Evolutionary conservation across 2,113 vertebrate genomes (phyloP).

Genomic region (Sceloporus tristichus): DNA sequence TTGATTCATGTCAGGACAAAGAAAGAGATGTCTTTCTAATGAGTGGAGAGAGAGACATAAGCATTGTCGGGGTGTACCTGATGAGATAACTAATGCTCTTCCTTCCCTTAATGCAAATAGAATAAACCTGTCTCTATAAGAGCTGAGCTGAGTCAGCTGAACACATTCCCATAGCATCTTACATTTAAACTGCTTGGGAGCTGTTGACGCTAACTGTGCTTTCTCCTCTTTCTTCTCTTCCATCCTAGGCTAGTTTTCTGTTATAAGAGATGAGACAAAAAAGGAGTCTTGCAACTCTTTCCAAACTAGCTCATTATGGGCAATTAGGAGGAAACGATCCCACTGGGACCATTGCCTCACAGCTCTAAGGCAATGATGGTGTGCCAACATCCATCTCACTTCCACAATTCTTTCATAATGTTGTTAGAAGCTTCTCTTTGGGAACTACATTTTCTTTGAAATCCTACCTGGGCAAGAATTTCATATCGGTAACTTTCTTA

Average conservation of each 20-base stretch:
- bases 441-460: neutral
- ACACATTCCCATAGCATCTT: neutral
- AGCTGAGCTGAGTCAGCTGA: neutral
- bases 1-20: neutral
- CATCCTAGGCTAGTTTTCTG: slow-evolving; percentile 16
- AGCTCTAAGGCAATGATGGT: slow-evolving; percentile 11
- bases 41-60: neutral
- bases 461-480: neutral
- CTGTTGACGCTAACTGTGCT: neutral
- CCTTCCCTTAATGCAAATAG: neutral
- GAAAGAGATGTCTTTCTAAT: neutral
- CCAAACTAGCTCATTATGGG: slow-evolving; percentile 47
- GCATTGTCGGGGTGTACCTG: neutral
- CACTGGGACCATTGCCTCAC: slow-evolving; percentile 39
- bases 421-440: neutral
- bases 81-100: neutral
- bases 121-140: neutral
- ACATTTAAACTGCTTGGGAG: neutral
- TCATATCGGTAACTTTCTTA: slow-evolving; percentile 3
- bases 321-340: slow-evolving; percentile 53
- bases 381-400: neutral
- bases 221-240: neutral
- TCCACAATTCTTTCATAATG: neutral
- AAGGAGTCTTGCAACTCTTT: slow-evolving; percentile 37
- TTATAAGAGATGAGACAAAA: slow-evolving; percentile 35